These are phyloP conservation scores for Gastrophryne carolinensis DNA, from an alignment of 2,797 vertebrate species.

Conservation along the genomic window DNA sequence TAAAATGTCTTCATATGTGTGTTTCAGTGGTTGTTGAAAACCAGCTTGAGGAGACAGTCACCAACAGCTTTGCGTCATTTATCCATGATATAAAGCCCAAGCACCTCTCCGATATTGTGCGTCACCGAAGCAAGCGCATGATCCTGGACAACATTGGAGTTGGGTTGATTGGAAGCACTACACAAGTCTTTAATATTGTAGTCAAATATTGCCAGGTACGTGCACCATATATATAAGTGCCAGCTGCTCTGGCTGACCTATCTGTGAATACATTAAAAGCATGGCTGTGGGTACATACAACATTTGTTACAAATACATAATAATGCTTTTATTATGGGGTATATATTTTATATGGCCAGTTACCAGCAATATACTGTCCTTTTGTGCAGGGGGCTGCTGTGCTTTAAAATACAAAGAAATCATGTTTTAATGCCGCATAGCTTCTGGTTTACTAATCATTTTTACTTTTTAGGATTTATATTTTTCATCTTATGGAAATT, in stretches of 20 bases:
- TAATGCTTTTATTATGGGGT: too few species aligned
- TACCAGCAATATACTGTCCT: background rate
- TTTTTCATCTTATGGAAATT: conserved; percentile 54
- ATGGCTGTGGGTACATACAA: too few species aligned
- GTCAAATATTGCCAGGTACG: conserved; percentile 81
- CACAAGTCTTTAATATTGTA: conserved; percentile 74
- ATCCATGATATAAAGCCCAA: conserved; percentile 69
- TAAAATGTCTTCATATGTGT: background rate
- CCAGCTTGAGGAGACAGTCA: conserved; percentile 72
- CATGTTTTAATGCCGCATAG: too few species aligned
- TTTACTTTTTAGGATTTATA: conserved; percentile 70
- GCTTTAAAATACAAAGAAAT: too few species aligned
- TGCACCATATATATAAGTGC: background rate
- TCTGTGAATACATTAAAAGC: too few species aligned
- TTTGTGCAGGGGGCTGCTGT: too few species aligned
- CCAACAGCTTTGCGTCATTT: conserved; percentile 80
- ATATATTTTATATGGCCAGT: background rate
- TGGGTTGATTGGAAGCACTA: conserved; percentile 82
- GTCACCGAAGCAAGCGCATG: conserved; percentile 86
- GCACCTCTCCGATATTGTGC: conserved; percentile 70
- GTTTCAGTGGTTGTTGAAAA: conserved; percentile 65
- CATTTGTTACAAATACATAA: too few species aligned
- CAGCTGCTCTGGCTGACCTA: too few species aligned
- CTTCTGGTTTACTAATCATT: background rate
- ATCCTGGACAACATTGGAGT: conserved; percentile 86